phyloP scores from a whole-genome alignment of 2,888 invertebrate species.

The Catocala nupta region DNA sequence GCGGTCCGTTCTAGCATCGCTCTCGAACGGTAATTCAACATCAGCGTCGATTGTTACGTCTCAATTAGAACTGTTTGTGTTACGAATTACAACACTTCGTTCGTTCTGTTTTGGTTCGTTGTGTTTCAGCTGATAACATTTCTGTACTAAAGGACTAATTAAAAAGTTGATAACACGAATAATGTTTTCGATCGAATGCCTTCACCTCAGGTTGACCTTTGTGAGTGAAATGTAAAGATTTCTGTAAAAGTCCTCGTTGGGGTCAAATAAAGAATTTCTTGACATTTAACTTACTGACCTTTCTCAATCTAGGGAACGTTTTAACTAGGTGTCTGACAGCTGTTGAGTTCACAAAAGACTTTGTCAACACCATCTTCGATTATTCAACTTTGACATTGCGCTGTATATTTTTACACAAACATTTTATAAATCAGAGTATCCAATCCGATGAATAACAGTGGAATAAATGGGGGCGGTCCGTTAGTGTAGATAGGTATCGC shows the following conservation, averaged over 20 bases:
- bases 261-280: constrained; percentile 52
- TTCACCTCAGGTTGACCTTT: constrained; percentile 7
- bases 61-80: constrained; percentile 62
- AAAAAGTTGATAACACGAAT: background rate
- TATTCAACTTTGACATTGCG: constrained; percentile 45
- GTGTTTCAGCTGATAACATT: constrained; percentile 13
- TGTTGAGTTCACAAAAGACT: constrained; percentile 32
- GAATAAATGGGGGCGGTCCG: constrained; percentile 49
- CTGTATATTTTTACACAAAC: constrained; percentile 18
- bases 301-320: constrained; percentile 37
- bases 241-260: constrained; percentile 29
- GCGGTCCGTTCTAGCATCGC: constrained; percentile 45
- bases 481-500: constrained; percentile 51
- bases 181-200: background rate
- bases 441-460: constrained; percentile 31
- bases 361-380: constrained; percentile 33
- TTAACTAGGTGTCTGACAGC: constrained; percentile 25
- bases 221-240: constrained; percentile 29
- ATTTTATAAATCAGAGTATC: constrained; percentile 32
- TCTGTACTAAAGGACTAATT: constrained; percentile 5
- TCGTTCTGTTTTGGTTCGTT: constrained; percentile 21
- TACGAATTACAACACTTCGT: constrained; percentile 42
- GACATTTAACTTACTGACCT: constrained; percentile 51
- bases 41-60: constrained; percentile 52
- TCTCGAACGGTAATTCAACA: constrained; percentile 54